Percentiles rank a stretch among this genome's conserved stretches.
phyloP scores from a whole-genome alignment of 2,797 vertebrate genomes.

The Limnodromus scolopaceus region DNA sequence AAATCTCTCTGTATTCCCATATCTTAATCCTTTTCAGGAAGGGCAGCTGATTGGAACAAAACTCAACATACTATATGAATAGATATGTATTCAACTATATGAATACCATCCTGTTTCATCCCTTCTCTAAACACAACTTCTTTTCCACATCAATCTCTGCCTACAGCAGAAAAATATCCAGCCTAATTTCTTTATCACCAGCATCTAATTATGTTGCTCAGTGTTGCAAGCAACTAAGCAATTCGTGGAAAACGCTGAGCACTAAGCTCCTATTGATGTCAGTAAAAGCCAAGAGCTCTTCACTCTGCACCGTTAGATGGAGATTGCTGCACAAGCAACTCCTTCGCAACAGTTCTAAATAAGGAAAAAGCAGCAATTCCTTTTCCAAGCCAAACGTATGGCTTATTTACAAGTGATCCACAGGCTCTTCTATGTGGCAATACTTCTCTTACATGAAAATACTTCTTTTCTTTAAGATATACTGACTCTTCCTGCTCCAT shows the following conservation, averaged over 20 bases:
- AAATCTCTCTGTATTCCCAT: rapidly evolving
- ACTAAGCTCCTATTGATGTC: not conserved
- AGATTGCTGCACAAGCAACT: slow-evolving; percentile 9
- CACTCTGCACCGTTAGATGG: not conserved
- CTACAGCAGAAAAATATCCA: not conserved
- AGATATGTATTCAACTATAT: not conserved
- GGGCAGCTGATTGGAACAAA: not conserved
- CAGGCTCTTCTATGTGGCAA: not conserved
- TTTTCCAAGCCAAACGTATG: not conserved
- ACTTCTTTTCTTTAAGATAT: not conserved
- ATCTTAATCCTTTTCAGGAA: not conserved
- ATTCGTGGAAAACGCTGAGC: not conserved
- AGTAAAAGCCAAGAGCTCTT: slow-evolving; percentile 13
- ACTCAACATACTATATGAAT: not conserved
- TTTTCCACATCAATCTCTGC: not conserved
- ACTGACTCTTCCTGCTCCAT: not conserved
- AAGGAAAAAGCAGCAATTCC: slow-evolving; percentile 23
- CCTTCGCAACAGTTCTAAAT: slow-evolving; percentile 11
- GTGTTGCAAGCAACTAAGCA: not conserved
- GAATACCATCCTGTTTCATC: not conserved
- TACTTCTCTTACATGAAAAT: not conserved
- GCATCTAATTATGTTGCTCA: not conserved
- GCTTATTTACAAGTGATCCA: slow-evolving; percentile 25
- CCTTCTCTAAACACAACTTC: not conserved
- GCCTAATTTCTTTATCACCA: not conserved